Evolutionary conservation across 2,888 invertebrate species (phyloP).

Genomic region (Cylloceria caligata): DNA sequence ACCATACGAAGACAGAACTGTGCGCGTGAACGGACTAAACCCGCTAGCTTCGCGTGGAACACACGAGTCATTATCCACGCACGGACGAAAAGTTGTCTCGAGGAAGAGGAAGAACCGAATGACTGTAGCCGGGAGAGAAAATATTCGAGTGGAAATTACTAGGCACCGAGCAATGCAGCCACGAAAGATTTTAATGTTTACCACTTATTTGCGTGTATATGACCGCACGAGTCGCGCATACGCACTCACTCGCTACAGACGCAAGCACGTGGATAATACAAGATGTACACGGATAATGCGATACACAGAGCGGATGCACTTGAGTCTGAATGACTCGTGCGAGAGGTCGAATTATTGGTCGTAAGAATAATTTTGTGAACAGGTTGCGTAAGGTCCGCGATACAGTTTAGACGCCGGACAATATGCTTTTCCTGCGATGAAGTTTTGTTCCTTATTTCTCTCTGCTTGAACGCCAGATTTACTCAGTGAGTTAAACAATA

Average conservation of each 20-base stretch:
- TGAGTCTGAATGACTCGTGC: slow-evolving; percentile 30
- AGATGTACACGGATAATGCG: slow-evolving; percentile 7
- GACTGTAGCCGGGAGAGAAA: slow-evolving; percentile 17
- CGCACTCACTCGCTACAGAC: not conserved
- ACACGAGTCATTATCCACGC: slow-evolving; percentile 53
- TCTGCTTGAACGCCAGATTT: too few species aligned
- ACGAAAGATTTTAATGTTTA: slow-evolving; percentile 42
- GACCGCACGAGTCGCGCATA: slow-evolving; percentile 16
- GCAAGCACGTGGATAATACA: not conserved
- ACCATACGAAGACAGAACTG: slow-evolving; percentile 6
- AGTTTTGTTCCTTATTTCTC: not conserved
- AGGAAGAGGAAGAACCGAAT: slow-evolving; percentile 32
- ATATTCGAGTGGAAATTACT: slow-evolving; percentile 56
- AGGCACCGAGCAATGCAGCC: slow-evolving; percentile 32
- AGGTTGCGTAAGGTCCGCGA: not conserved
- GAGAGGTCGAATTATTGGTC: slow-evolving; percentile 57
- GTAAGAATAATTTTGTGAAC: slow-evolving; percentile 50
- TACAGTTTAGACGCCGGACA: not conserved
- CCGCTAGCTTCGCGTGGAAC: slow-evolving; percentile 22
- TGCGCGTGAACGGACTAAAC: not conserved
- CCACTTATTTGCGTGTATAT: slow-evolving; percentile 60
- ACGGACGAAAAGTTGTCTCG: slow-evolving; percentile 47
- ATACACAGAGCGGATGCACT: not conserved
- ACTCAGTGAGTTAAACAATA: too few species aligned
- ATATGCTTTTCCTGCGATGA: not conserved